These are phyloP conservation scores for Seriola dumerili DNA, from an alignment of 2,113 vertebrate genomes.

Conservation along the genomic window DNA sequence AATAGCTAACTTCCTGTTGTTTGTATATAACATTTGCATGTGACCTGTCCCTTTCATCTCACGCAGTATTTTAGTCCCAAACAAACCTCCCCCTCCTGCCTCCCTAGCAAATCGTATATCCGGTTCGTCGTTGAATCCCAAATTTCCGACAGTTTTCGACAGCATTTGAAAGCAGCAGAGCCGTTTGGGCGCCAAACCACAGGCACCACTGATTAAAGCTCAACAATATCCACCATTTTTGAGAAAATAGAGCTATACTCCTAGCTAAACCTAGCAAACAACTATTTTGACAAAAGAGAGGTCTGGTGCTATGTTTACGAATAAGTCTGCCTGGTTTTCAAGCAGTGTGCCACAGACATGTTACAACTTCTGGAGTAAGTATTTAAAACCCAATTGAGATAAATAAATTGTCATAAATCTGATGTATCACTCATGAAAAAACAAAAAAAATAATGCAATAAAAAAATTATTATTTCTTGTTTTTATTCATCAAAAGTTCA, in stretches of 20 bases:
- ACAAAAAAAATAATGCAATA: too few species aligned
- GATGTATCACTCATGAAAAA: too few species aligned
- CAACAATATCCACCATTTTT: neutral
- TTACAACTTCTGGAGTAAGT: slow-evolving; percentile 82
- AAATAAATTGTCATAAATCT: too few species aligned
- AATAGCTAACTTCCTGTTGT: neutral
- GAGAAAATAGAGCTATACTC: neutral
- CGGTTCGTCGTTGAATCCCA: neutral
- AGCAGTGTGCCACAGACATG: slow-evolving; percentile 69
- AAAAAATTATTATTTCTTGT: too few species aligned
- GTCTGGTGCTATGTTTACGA: slow-evolving; percentile 75
- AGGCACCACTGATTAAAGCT: neutral
- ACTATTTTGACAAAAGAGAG: rapidly evolving
- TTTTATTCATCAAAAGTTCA: too few species aligned
- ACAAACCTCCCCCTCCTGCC: neutral
- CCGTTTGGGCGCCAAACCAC: slow-evolving; percentile 2
- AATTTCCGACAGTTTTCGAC: neutral
- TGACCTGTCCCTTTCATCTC: neutral
- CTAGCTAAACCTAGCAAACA: neutral
- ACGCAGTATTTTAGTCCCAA: neutral
- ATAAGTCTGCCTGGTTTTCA: slow-evolving; percentile 84
- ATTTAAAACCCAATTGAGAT: too few species aligned
- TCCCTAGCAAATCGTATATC: neutral
- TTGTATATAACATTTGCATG: neutral
- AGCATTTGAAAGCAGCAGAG: slow-evolving; percentile 32